A percentile compares a stretch with the other conserved stretches of the same genome.
Conservation (phyloP, 2,113 vertebrate genomes). For the Struthidea cinerea region DNA sequence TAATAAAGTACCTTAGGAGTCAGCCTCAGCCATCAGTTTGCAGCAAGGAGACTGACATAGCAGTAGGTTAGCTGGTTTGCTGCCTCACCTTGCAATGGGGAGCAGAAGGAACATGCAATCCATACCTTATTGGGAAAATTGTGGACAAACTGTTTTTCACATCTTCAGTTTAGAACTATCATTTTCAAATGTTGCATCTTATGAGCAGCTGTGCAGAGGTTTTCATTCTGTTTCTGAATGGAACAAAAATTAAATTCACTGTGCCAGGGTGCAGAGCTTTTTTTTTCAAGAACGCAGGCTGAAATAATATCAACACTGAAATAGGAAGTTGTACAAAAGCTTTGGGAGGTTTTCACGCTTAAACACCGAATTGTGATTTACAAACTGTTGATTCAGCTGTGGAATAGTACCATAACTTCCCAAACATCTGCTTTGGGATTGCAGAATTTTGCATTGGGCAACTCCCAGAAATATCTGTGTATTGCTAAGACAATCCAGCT, state of each 20-base stretch:
- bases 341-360: not conserved
- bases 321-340: not conserved
- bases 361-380: not conserved
- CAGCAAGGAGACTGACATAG: not conserved
- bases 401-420: not conserved
- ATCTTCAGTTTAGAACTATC: not conserved
- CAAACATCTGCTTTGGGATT: not conserved
- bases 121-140: not conserved
- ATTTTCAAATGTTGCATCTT: not conserved
- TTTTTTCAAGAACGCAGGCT: not conserved
- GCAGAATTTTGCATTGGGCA: not conserved
- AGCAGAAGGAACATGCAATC: not conserved
- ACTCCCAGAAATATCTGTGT: not conserved
- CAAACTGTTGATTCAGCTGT: not conserved
- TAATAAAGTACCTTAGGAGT: not conserved
- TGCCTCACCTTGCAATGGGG: not conserved
- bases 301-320: not conserved
- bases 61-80: not conserved
- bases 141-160: not conserved
- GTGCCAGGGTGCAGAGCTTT: not conserved
- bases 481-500: not conserved
- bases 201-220: not conserved
- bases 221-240: not conserved
- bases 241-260: not conserved
- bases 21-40: not conserved